Base-by-base conservation (phyloP, 2,113 vertebrate genomes). In the Prionailurus bengalensis region DNA sequence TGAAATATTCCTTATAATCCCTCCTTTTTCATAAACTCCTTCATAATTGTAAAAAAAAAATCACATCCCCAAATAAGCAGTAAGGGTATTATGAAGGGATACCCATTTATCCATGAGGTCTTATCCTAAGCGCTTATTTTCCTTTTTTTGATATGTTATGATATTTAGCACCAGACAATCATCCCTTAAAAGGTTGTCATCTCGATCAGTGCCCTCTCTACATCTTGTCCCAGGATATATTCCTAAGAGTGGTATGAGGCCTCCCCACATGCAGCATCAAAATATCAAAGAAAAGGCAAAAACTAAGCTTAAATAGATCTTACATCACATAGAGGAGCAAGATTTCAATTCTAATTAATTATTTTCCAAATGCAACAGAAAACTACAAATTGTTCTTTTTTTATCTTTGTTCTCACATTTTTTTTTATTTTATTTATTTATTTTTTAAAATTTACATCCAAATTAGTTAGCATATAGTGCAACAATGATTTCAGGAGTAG, bases 281-380 rank as follows among this genome's bases (percentile, higher is more conserved):
- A 89, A 29, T 42, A 91, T 84, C 68, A 93, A 82, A 83, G 42
- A 16, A 80, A 55, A 51, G 16, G 23, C 14, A 70, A 85, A 2
- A 25, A 48, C 10, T 88, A 68, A 68, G 29, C 10, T 89, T 88
- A 89, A 76, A 68, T 55, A 94, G 66, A 73, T 89, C 36, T n/a
- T 88, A 73, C n/a, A 68, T 83, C 68, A 16, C 42, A 68, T 17
- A 51, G 23, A 85, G 42, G 95, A 96, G n/a, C 91, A 95, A 84
- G 48, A 89, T 48, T 94, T 97, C 73, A 82, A 76, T 89, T 63
- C 15, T 89, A 94, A 81, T 91, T 53, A 91, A 91, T 27, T 87
- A 29, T 55, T 95, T 83, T 89, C 48, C 8, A 89, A 33, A 27
- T 55, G 19, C 5, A n/a, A 89, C 3, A 86, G 39, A 97, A 29